Conservation (phyloP, 2,888 invertebrate species). For the Amphimallon solstitiale region DNA sequence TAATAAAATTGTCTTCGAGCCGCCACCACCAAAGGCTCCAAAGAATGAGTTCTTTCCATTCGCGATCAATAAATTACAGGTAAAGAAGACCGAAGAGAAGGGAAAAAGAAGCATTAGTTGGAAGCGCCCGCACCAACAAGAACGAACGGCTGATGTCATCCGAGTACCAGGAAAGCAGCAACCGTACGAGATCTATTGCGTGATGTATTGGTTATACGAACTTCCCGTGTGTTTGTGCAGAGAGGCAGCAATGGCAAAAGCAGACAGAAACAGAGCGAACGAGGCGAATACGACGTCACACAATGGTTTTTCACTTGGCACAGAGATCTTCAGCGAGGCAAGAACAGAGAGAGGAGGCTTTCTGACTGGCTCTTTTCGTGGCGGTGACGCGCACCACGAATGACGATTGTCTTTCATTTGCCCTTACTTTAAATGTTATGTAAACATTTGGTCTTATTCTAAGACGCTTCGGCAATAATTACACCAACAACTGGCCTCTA, state of each 20-base stretch:
- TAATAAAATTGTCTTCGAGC: not conserved
- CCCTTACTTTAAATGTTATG: constrained; percentile 5
- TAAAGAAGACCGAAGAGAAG: not conserved
- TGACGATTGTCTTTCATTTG: constrained; percentile 19
- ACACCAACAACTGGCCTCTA: too few relatives aligned
- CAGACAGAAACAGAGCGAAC: too few relatives aligned
- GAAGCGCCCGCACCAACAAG: not conserved
- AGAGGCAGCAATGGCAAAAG: too few relatives aligned
- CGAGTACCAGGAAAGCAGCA: constrained; percentile 16
- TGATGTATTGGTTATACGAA: too few relatives aligned
- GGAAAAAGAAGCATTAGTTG: not conserved
- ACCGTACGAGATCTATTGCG: not conserved
- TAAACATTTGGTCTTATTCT: constrained; percentile 4
- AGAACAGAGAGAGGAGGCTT: too few relatives aligned
- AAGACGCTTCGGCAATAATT: too few relatives aligned
- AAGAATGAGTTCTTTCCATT: constrained; percentile 21
- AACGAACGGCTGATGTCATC: constrained; percentile 23
- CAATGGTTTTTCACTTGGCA: too few relatives aligned
- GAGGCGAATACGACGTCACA: too few relatives aligned
- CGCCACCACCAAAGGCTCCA: not conserved
- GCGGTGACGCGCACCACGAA: too few relatives aligned
- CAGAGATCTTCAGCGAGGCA: too few relatives aligned
- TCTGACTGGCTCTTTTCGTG: too few relatives aligned
- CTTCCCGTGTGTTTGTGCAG: too few relatives aligned
- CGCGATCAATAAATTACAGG: constrained; percentile 24